A percentile compares a stretch with the other conserved stretches of the same genome.
Evolutionary conservation across 2,797 vertebrate species (phyloP).

Genomic region (Silurus aristotelis): DNA sequence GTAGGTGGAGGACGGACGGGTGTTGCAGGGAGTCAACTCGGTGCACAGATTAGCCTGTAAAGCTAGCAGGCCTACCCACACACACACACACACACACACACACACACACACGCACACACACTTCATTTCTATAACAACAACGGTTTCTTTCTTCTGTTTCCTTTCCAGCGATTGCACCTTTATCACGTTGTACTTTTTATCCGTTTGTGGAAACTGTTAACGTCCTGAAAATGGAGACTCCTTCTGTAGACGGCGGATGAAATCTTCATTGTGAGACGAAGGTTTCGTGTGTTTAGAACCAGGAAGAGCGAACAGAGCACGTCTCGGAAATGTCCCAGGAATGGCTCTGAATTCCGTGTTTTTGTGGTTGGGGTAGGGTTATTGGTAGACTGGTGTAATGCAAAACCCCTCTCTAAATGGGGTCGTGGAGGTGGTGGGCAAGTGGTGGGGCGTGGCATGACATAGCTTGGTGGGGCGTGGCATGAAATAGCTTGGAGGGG

Average conservation of each 20-base stretch:
- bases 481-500: no score
- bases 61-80: not conserved
- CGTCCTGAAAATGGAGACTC: not conserved
- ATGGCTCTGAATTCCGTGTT: no score
- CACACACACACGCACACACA: not conserved
- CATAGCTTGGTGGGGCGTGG: no score
- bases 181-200: not conserved
- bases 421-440: no score
- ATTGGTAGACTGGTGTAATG: no score
- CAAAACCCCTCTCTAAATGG: no score
- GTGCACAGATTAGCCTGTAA: not conserved
- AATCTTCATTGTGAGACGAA: no score
- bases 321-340: no score
- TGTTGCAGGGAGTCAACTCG: not conserved
- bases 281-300: no score
- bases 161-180: not conserved
- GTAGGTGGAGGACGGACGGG: conserved; percentile 6
- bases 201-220: not conserved
- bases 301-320: not conserved
- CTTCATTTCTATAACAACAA: not conserved
- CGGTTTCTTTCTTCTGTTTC: not conserved
- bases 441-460: no score
- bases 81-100: conserved; percentile 15
- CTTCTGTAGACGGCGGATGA: not conserved
- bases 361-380: no score